These are phyloP conservation scores for Lydus trimaculatus DNA, from an alignment of 2,888 invertebrate species.

Conservation along the genomic window DNA sequence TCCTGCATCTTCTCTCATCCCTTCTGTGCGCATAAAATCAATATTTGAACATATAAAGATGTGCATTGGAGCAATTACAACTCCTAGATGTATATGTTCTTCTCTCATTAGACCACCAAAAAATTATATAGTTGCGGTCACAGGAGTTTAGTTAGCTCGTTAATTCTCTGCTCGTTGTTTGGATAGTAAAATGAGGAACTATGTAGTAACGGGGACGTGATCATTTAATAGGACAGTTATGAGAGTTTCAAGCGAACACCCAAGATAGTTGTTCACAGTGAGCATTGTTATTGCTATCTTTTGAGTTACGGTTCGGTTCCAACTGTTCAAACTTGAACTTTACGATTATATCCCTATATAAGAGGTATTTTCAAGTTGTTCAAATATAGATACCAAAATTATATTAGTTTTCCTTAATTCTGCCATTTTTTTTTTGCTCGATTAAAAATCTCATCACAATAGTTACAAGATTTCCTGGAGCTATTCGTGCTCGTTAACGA, in stretches of 20 bases:
- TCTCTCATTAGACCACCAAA: not conserved
- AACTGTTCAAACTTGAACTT: not conserved
- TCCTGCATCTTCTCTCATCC: not conserved
- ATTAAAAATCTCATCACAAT: no score
- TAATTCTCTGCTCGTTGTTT: not conserved
- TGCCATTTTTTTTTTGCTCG: no score
- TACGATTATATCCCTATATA: not conserved
- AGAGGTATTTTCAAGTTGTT: not conserved
- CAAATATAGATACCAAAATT: not conserved
- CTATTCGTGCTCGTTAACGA: no score
- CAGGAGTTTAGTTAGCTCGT: not conserved
- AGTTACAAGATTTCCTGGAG: no score
- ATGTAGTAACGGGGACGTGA: not conserved
- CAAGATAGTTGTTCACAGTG: not conserved
- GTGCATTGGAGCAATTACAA: not conserved
- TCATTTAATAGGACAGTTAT: not conserved
- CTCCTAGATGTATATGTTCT: not conserved
- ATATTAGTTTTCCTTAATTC: no score
- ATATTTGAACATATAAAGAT: slow-evolving; percentile 1
- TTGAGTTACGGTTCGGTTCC: not conserved
- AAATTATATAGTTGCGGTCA: not conserved
- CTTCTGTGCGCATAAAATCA: not conserved
- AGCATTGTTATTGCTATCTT: not conserved
- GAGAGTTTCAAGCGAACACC: not conserved
- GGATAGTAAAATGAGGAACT: not conserved